Percentiles rank a stretch among this genome's conserved stretches.
phyloP scores from a whole-genome alignment of 2,113 vertebrate genomes.

The Brienomyrus brachyistius region DNA sequence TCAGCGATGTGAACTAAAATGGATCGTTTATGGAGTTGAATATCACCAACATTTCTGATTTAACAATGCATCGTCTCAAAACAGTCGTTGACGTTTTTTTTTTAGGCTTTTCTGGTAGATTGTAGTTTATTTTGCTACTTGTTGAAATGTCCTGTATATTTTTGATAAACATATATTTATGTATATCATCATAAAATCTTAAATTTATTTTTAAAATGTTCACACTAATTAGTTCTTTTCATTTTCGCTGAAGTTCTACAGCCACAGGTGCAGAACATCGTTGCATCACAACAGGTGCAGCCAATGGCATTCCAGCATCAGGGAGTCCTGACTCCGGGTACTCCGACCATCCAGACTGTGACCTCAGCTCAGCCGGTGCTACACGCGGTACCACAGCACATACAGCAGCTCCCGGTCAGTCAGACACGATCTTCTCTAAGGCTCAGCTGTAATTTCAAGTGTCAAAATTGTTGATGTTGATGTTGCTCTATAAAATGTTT shows the following conservation, averaged over 20 bases:
- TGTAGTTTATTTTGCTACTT: background rate
- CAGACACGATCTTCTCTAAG: background rate
- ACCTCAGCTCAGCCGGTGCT: constrained; percentile 66
- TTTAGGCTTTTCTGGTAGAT: background rate
- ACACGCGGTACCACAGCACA: background rate
- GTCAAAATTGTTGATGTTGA: background rate
- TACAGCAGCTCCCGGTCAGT: background rate
- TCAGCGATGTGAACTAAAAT: background rate
- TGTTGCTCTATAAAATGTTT: background rate
- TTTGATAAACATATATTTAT: background rate
- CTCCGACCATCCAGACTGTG: constrained; percentile 84
- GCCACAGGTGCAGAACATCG: no score
- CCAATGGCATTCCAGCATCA: constrained; percentile 90
- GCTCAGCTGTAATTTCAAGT: background rate
- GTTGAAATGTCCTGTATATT: background rate
- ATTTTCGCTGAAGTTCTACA: constrained; percentile 71
- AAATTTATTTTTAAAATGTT: background rate
- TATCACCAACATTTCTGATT: background rate
- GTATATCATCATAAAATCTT: background rate
- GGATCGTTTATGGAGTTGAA: background rate
- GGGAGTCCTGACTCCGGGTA: constrained; percentile 73
- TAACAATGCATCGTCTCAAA: background rate
- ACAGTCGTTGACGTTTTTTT: background rate
- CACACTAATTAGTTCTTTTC: constrained; percentile 8
- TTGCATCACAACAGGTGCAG: constrained; percentile 87